A percentile compares a stretch with the other conserved stretches of the same genome.
Conservation (phyloP, 2,888 invertebrate genomes). For the Pseudococcus jackbeardsleyi region DNA sequence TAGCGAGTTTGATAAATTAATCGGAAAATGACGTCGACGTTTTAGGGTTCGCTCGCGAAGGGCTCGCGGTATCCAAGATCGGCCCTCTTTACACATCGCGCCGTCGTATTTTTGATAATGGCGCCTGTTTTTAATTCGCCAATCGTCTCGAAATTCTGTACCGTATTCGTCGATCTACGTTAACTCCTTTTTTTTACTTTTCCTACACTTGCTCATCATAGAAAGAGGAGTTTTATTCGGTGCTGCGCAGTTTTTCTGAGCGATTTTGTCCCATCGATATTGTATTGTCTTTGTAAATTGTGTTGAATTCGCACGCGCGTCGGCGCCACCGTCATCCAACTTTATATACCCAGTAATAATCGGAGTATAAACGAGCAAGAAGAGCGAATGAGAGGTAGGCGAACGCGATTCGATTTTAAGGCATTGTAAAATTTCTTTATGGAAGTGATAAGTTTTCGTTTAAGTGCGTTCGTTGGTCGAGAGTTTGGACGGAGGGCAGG, state of each 20-base stretch:
- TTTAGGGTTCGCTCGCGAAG: constrained; percentile 49
- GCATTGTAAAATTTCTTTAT: background rate
- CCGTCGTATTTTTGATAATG: constrained; percentile 41
- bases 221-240: background rate
- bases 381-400: no score
- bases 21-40: constrained; percentile 34
- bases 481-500: background rate
- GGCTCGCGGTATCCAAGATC: background rate
- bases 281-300: background rate
- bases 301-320: background rate
- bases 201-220: background rate
- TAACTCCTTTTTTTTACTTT: constrained; percentile 44
- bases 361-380: no score
- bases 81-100: background rate
- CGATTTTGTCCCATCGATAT: background rate
- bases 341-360: no score
- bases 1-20: constrained; percentile 53
- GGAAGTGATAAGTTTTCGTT: background rate
- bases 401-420: background rate
- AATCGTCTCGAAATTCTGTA: constrained; percentile 28
- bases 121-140: constrained; percentile 52
- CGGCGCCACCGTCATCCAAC: background rate
- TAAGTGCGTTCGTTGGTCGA: background rate
- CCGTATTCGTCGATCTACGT: background rate
- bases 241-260: background rate